Percentiles rank a stretch among this genome's conserved stretches.
phyloP scores from a whole-genome alignment of 2,888 invertebrate species.

The Molorchus minor region DNA sequence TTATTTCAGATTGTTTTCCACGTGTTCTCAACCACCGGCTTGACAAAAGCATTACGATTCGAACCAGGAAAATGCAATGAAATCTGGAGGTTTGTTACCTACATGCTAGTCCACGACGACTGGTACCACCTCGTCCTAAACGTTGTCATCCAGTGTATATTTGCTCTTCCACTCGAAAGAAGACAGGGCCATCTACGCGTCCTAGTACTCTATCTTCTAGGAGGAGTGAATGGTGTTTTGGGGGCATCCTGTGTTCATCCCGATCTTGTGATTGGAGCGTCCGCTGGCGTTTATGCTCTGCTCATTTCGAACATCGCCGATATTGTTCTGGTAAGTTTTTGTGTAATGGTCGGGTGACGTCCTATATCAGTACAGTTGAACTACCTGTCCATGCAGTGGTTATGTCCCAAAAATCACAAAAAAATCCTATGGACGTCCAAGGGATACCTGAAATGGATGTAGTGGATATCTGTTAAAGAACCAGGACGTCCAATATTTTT shows the following conservation, averaged over 20 bases:
- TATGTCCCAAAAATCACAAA: too few relatives aligned
- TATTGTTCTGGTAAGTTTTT: conserved; percentile 72
- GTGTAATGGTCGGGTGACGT: background rate
- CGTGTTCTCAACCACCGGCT: conserved; percentile 37
- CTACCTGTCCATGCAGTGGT: too few relatives aligned
- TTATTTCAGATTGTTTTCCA: conserved; percentile 48
- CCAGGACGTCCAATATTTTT: too few relatives aligned
- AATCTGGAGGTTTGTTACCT: conserved; percentile 82
- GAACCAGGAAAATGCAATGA: conserved; percentile 72
- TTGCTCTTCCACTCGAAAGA: conserved; percentile 69
- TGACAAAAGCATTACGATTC: conserved; percentile 64
- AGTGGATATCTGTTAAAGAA: too few relatives aligned
- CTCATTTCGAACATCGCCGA: conserved; percentile 88
- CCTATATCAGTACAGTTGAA: background rate
- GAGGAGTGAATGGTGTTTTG: conserved; percentile 79
- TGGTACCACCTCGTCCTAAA: conserved; percentile 81
- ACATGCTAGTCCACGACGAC: conserved; percentile 83
- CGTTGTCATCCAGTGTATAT: conserved; percentile 71
- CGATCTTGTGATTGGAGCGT: conserved; percentile 85
- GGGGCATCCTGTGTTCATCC: conserved; percentile 81
- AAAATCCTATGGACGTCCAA: too few relatives aligned
- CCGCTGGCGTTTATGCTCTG: conserved; percentile 90
- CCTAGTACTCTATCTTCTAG: conserved; percentile 75
- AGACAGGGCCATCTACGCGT: conserved; percentile 82
- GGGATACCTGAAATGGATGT: too few relatives aligned